Conservation (phyloP, 2,888 invertebrate genomes). For the Melanargia galathea region DNA sequence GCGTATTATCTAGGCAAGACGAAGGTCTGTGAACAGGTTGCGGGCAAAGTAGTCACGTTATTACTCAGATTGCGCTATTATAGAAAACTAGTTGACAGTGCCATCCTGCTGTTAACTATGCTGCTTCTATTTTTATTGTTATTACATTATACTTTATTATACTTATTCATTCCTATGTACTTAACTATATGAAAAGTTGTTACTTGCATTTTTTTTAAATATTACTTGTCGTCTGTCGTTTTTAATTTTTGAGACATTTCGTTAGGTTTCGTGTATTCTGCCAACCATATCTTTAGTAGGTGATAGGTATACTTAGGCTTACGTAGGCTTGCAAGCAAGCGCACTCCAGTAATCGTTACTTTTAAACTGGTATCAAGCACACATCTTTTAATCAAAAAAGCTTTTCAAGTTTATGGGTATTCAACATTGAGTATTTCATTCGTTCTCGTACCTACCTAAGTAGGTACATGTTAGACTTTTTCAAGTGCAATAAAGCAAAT, state of each 20-base stretch:
- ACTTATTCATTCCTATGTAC: slow-evolving; percentile 14
- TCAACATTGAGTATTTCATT: too few species aligned
- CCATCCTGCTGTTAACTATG: slow-evolving; percentile 33
- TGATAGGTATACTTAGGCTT: too few species aligned
- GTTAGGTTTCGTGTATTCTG: background rate
- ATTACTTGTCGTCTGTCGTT: background rate
- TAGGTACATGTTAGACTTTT: too few species aligned
- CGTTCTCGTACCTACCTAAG: too few species aligned
- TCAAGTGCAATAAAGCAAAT: too few species aligned
- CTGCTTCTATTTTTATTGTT: slow-evolving; percentile 20
- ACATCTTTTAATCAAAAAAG: too few species aligned
- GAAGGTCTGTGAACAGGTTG: slow-evolving; percentile 62
- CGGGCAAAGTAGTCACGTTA: slow-evolving; percentile 53
- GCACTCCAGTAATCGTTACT: too few species aligned
- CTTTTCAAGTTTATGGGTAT: too few species aligned
- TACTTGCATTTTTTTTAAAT: slow-evolving; percentile 5
- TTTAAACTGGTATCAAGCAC: too few species aligned
- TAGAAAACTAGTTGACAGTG: slow-evolving; percentile 35
- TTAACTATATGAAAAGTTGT: background rate
- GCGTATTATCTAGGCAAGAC: slow-evolving; percentile 43
- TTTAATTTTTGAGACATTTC: too few species aligned
- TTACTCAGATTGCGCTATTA: slow-evolving; percentile 51
- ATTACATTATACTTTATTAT: slow-evolving; percentile 23
- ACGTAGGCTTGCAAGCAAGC: too few species aligned
- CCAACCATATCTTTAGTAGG: too few species aligned